Percentiles rank a stretch among this genome's conserved stretches.
phyloP scores from a whole-genome alignment of 2,113 vertebrate genomes.

The Psammodynastes pulverulentus region DNA sequence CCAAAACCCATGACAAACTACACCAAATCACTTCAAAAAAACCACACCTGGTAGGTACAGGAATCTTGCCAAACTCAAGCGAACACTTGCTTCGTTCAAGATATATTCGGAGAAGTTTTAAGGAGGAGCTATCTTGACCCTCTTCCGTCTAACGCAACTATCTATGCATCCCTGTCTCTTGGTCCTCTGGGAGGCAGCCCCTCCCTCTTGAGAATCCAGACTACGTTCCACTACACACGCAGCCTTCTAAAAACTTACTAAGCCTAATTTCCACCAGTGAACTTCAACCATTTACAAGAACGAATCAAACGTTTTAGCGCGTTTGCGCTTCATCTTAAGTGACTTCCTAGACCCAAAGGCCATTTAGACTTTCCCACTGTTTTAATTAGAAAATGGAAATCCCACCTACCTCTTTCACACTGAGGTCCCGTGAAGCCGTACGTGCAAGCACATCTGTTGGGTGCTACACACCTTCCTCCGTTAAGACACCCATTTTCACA shows the following conservation, averaged over 20 bases:
- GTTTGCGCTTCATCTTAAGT: background rate
- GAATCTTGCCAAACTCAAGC: background rate
- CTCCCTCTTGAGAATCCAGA: background rate
- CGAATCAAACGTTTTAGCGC: background rate
- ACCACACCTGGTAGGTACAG: background rate
- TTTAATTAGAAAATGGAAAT: background rate
- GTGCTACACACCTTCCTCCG: slow-evolving; percentile 91
- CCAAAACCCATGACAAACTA: background rate
- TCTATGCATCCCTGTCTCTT: background rate
- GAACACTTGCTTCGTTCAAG: background rate
- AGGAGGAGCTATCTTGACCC: background rate
- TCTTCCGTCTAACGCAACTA: background rate
- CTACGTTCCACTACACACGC: background rate
- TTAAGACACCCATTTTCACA: slow-evolving; percentile 96
- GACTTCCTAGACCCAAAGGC: background rate
- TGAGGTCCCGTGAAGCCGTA: slow-evolving; percentile 97
- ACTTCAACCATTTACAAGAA: background rate
- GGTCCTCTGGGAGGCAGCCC: background rate
- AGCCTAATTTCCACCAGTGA: background rate
- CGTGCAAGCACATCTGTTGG: slow-evolving; percentile 93
- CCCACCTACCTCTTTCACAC: slow-evolving; percentile 94
- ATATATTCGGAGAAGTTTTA: background rate
- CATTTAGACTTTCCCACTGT: background rate
- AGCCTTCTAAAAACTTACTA: background rate
- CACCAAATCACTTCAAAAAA: background rate